Evolutionary conservation across 2,113 vertebrate species (phyloP).

Genomic region (Pollimyrus isidori): DNA sequence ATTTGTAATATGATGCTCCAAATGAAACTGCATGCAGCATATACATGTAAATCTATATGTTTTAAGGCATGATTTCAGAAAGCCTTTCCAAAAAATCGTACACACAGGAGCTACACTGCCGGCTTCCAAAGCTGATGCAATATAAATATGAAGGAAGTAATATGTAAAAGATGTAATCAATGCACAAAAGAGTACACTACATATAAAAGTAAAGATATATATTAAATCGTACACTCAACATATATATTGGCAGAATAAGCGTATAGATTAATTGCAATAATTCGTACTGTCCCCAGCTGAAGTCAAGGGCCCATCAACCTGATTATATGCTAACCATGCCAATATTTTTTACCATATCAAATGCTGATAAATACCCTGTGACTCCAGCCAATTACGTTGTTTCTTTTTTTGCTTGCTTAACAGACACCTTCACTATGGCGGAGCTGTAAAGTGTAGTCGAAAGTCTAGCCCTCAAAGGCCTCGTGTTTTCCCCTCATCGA

Average conservation of each 20-base stretch:
- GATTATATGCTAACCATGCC: neutral
- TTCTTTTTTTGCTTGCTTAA: neutral
- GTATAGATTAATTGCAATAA: neutral
- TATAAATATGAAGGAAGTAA: neutral
- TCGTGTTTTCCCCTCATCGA: neutral
- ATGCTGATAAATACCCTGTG: constrained; percentile 1
- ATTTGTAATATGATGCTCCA: neutral
- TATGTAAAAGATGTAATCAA: neutral
- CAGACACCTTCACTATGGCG: neutral
- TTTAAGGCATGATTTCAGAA: neutral
- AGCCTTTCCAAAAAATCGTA: neutral
- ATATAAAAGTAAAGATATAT: neutral
- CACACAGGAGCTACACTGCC: neutral
- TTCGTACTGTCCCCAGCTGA: neutral
- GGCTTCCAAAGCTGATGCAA: neutral
- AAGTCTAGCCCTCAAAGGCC: neutral
- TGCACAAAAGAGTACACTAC: neutral
- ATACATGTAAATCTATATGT: neutral
- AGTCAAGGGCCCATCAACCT: neutral
- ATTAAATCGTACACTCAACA: neutral
- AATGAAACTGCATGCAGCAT: neutral
- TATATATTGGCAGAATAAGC: neutral
- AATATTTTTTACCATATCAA: constrained; percentile 12
- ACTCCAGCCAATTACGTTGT: constrained; percentile 17
- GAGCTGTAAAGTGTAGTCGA: neutral